Evolutionary conservation across 2,888 invertebrate genomes (phyloP).

Genomic region (Prosopocoilus inquinatus): DNA sequence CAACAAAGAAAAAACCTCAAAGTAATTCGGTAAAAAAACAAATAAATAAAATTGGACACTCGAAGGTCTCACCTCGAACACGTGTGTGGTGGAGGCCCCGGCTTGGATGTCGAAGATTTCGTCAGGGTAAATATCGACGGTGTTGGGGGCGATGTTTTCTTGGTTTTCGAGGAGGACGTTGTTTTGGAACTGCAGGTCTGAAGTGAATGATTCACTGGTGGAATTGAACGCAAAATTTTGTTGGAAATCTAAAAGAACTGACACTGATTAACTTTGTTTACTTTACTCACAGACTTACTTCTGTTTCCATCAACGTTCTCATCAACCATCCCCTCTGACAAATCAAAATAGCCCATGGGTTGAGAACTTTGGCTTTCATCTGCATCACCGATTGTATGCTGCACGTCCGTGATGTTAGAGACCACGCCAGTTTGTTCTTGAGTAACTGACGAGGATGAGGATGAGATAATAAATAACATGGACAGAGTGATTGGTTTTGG

Average conservation of each 20-base stretch:
- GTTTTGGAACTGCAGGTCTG: slow-evolving; percentile 17
- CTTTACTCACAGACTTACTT: not conserved
- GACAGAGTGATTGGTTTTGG: not conserved
- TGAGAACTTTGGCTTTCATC: not conserved
- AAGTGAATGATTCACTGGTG: slow-evolving; percentile 11
- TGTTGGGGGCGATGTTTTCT: slow-evolving; percentile 6
- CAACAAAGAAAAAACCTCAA: not conserved
- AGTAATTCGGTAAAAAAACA: not conserved
- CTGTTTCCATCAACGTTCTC: slow-evolving; percentile 8
- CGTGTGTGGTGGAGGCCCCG: slow-evolving; percentile 10
- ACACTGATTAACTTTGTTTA: not conserved
- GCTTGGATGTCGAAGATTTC: slow-evolving; percentile 17
- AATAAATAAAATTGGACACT: not conserved
- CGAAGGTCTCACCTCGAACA: slow-evolving; percentile 14
- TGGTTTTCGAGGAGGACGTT: slow-evolving; percentile 16
- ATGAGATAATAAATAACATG: too few species aligned
- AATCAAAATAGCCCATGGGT: slow-evolving; percentile 15
- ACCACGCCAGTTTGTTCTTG: too few species aligned
- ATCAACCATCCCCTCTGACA: slow-evolving; percentile 6
- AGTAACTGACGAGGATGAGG: too few species aligned
- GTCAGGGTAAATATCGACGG: slow-evolving; percentile 14
- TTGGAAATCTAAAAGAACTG: slow-evolving; percentile 1
- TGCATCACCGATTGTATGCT: too few species aligned
- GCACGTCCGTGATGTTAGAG: too few species aligned
- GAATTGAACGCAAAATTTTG: slow-evolving; percentile 11